phyloP scores from a whole-genome alignment of 2,888 invertebrate species.

The Dryobota labecula region DNA sequence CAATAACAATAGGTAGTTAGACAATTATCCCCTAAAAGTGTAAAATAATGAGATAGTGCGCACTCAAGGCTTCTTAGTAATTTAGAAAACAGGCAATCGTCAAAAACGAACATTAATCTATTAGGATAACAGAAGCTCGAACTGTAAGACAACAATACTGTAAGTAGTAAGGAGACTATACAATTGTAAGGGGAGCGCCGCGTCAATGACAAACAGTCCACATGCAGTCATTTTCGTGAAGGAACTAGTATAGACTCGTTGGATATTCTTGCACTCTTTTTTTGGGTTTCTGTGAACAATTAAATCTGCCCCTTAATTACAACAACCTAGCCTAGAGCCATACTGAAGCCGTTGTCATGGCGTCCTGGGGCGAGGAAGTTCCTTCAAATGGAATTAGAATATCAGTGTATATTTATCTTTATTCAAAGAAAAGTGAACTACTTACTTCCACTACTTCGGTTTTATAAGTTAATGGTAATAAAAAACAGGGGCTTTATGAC shows the following conservation, averaged over 20 bases:
- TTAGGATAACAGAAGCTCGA: conserved; percentile 26
- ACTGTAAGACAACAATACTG: conserved; percentile 28
- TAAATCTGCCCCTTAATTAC: not conserved
- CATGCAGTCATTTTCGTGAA: conserved; percentile 26
- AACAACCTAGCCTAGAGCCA: not conserved
- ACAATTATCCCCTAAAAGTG: not conserved
- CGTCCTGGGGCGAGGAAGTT: not conserved
- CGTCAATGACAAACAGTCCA: conserved; percentile 25
- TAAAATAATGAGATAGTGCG: not conserved
- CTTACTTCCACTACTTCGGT: not conserved
- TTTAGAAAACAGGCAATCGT: not conserved
- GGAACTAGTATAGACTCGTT: conserved; percentile 1
- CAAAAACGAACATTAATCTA: not conserved
- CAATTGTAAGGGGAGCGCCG: not conserved
- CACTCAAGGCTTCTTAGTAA: not conserved
- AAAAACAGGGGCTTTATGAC: not conserved
- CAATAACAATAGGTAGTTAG: not conserved
- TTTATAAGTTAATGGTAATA: not conserved
- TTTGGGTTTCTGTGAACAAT: conserved; percentile 25
- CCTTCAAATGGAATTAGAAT: not conserved
- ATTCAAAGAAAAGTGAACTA: not conserved
- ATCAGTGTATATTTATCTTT: not conserved
- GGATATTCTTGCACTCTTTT: conserved; percentile 28
- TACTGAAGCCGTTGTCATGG: not conserved
- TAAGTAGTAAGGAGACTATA: conserved; percentile 22